Conservation (phyloP, 2,113 vertebrate genomes). For the Anhinga rufa region DNA sequence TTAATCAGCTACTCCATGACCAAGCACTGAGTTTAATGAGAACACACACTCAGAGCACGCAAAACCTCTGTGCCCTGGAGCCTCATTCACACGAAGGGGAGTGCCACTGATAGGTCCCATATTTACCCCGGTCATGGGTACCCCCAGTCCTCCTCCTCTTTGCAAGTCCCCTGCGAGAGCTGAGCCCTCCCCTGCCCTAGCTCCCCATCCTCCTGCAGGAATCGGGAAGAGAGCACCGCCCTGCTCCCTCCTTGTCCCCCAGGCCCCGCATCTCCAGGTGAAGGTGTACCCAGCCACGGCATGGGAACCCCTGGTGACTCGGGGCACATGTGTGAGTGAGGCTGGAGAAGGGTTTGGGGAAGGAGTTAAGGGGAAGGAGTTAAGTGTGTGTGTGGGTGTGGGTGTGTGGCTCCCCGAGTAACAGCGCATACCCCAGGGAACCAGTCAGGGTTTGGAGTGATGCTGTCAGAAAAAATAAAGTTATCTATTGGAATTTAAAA, state of each 20-base stretch:
- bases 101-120: neutral
- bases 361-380: neutral
- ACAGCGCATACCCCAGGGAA: neutral
- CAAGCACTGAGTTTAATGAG: neutral
- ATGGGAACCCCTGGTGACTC: rapidly evolving
- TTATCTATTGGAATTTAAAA: neutral
- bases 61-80: neutral
- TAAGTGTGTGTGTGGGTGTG: neutral
- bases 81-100: neutral
- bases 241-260: neutral
- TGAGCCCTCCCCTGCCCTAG: neutral
- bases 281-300: neutral
- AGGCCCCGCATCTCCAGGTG: neutral
- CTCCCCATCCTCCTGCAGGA: neutral
- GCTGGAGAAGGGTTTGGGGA: neutral
- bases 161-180: neutral
- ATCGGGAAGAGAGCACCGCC: neutral
- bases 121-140: rapidly evolving
- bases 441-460: neutral
- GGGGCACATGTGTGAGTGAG: rapidly evolving
- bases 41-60: neutral
- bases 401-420: no score
- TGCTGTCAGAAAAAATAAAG: neutral
- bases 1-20: neutral
- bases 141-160: neutral